Conservation (phyloP, 1,140 invertebrate genomes). For the Psilanteris sp. region DNA sequence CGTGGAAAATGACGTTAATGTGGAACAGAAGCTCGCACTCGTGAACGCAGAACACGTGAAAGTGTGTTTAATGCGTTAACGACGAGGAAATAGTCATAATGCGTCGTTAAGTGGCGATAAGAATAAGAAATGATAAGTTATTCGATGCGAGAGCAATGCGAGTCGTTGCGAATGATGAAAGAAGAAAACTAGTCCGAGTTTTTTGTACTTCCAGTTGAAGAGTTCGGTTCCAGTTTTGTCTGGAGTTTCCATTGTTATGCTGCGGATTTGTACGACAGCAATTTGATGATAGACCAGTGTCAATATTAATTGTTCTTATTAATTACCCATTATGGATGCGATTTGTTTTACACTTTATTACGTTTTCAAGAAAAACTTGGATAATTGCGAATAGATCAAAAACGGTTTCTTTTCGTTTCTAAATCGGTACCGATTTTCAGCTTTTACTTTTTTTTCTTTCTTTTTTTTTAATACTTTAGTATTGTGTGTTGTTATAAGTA, state of each 20-base stretch:
- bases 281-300: slow-evolving; percentile 1
- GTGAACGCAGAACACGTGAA: slow-evolving; percentile 16
- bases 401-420: too few species aligned
- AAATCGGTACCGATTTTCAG: too few species aligned
- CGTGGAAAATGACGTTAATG: slow-evolving; percentile 51
- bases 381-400: too few species aligned
- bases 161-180: slow-evolving; percentile 24
- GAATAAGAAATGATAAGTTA: slow-evolving; percentile 46
- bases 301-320: slow-evolving; percentile 19
- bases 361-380: too few species aligned
- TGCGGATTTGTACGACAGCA: slow-evolving; percentile 5
- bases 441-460: too few species aligned
- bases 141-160: slow-evolving; percentile 33
- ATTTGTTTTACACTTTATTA: neutral
- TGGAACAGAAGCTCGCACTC: neutral
- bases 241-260: slow-evolving; percentile 19
- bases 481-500: too few species aligned
- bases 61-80: slow-evolving; percentile 54
- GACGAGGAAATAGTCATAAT: slow-evolving; percentile 37
- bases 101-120: slow-evolving; percentile 37
- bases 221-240: slow-evolving; percentile 48
- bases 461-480: too few species aligned
- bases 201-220: slow-evolving; percentile 34
- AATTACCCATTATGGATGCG: too few species aligned
- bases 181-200: slow-evolving; percentile 30